Base-by-base conservation (phyloP, 2,888 invertebrate genomes). In the Seira ritae region DNA sequence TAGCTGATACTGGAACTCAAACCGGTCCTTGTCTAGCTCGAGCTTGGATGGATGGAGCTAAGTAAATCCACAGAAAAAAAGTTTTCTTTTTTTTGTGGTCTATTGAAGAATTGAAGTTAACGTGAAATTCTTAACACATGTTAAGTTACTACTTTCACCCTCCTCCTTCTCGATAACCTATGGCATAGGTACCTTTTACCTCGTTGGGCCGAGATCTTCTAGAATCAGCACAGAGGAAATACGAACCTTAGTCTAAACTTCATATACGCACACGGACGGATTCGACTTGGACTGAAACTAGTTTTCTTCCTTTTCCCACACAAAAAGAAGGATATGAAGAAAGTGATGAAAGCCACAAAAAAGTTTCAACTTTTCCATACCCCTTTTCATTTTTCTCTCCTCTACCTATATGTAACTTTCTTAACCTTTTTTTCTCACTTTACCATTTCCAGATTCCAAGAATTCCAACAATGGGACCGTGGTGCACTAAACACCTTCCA, bases 371-470 rank as follows among this genome's bases (percentile, higher is more conserved):
- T 65, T 60, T 77, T 68, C 67, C 42, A 65, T 72, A 71, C 67
- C 50, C 23, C 19, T 20, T 60, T n/a, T n/a, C n/a, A n/a, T n/a
- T n/a, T n/a, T n/a, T n/a, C 79, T 76, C 69, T 65, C 23, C 65
- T 73, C 72, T 65, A 67, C 71, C 73, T 67, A 74, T 79, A 70
- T 72, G 72, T 72, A 72, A 65, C 42, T 68, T 72, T 66, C 24
- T 65, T 73, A 31, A 68, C 50, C 37, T n/a, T 42, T 42, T 72
- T 23, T 19, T 15, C 50, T 24, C 70, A 17, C 31, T 71, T 60
- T 55, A 68, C 19, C 67, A 66, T 73, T 50, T n/a, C 55, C 68
- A 23, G 71, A n/a, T 76, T 17, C 24, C 50, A 17, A 60, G 42
- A 73, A 73, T 66, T 22, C 17, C 12, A 8, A 42, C 42, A 46